A percentile compares a stretch with the other conserved stretches of the same genome.
Conservation (phyloP, 1,140 invertebrate species). For the Drosophila ercepeae region DNA sequence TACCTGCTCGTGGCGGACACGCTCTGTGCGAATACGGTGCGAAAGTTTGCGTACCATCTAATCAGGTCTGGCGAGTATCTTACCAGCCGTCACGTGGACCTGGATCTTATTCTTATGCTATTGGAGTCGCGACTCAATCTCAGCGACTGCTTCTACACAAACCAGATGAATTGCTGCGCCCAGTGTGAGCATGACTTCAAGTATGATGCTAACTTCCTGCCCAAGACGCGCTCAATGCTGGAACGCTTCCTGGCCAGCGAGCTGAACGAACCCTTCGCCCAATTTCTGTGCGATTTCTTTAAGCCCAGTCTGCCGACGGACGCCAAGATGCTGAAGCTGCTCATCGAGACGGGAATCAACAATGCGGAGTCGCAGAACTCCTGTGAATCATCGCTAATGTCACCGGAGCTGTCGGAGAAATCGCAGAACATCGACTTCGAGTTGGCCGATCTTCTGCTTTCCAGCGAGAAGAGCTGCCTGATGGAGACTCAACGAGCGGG, state of each 20-base stretch:
- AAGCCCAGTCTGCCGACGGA: slow-evolving; percentile 86
- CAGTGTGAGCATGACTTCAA: slow-evolving; percentile 81
- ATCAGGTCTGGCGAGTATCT: slow-evolving; percentile 78
- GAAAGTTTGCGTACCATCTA: slow-evolving; percentile 76
- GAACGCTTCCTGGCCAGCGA: slow-evolving; percentile 76
- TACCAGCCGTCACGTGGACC: slow-evolving; percentile 69
- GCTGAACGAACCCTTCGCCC: slow-evolving; percentile 74
- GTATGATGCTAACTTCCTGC: slow-evolving; percentile 72
- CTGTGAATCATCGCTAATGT: slow-evolving; percentile 81
- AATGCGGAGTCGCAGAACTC: slow-evolving; percentile 81
- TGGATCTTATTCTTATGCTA: slow-evolving; percentile 81
- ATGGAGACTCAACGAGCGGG: slow-evolving; percentile 76
- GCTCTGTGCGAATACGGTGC: slow-evolving; percentile 78
- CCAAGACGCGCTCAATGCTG: slow-evolving; percentile 74
- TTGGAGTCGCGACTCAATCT: slow-evolving; percentile 80
- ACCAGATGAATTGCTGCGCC: slow-evolving; percentile 80
- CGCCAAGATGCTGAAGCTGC: slow-evolving; percentile 86
- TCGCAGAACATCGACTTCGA: slow-evolving; percentile 83
- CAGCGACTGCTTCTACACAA: slow-evolving; percentile 83
- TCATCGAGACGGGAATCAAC: slow-evolving; percentile 87
- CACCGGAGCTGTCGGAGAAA: slow-evolving; percentile 80
- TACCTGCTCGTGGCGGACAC: slow-evolving; percentile 87
- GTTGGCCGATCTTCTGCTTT: slow-evolving; percentile 76
- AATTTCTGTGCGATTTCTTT: slow-evolving; percentile 83
- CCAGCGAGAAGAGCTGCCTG: slow-evolving; percentile 79